Base-by-base conservation (phyloP, 1,140 invertebrate species). In the Habropoda laboriosa region DNA sequence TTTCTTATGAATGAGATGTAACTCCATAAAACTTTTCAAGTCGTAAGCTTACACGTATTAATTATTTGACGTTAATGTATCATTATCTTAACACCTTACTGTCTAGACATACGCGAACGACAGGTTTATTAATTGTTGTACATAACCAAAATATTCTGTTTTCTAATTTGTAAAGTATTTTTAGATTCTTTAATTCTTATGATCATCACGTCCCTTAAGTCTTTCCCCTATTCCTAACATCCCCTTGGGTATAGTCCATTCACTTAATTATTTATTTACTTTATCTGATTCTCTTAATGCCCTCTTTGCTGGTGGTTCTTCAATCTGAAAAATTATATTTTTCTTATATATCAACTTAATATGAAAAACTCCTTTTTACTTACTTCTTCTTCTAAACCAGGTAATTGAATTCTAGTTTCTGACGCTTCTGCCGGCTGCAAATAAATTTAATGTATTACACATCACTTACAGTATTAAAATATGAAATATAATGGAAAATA, bases 381-480 rank as follows among this genome's bases (percentile, higher is more conserved):
- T 88, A 93, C 92, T 71, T 96, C 95, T 24, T 96, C 95, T 80
- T 95, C 95, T 66, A 96, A 93, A 13, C 95, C 95, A 51, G 96
- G 96, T 74, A 96, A 92, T 89, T 96, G 95, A 83, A 96, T 96
- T 91, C 96, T 95, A 24, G 96, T 96, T 82, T 96, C 96, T 1
- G 96, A 96, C 32, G 96, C 96, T 93, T 96, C 95, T n/a, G 95
- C 95, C 49, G 96, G 96, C 96, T 96, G 93, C 38, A 91, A 92
- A 89, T 55, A 73, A 74, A 74, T 72, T 68, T 40, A 47, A 21
- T 21, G 27, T 21, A 42, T 64, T 49, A n/a, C 64, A 49, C 71
- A 80, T 70, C 40, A 77, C 42, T 30, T n/a, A 12, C 16, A 42
- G 16, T 45, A 53, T 45, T 18, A 60, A 6, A 67, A 49, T 30